phyloP scores from a whole-genome alignment of 2,797 vertebrate genomes.

The Fundulus diaphanus region DNA sequence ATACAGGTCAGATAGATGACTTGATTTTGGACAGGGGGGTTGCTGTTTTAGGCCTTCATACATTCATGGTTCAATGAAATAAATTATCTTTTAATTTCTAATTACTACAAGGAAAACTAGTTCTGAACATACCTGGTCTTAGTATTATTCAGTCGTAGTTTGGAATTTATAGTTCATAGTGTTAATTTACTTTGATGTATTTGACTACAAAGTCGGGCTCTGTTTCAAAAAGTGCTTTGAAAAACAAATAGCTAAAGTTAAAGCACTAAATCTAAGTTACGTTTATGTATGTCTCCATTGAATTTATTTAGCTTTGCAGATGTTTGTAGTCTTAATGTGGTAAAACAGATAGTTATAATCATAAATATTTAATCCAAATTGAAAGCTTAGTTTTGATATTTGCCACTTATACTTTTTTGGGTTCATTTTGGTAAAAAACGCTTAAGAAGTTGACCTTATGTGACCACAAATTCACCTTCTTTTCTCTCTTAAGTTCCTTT shows the following conservation, averaged over 20 bases:
- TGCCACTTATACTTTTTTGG: not conserved
- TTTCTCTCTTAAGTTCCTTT: not conserved
- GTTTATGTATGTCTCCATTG: not conserved
- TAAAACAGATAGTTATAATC: not conserved
- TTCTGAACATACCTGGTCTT: conserved; percentile 22
- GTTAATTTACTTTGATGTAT: not conserved
- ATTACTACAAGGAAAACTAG: conserved; percentile 7
- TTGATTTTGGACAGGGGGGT: not conserved
- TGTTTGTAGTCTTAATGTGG: not conserved
- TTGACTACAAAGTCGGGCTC: not conserved
- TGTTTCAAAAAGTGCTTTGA: not conserved
- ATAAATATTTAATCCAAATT: conserved; percentile 4
- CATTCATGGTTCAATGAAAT: not conserved
- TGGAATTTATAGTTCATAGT: conserved; percentile 12
- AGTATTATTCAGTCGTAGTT: not conserved
- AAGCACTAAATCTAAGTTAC: no score
- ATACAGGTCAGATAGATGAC: conserved; percentile 11
- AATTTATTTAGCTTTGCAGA: not conserved
- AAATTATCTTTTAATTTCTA: not conserved
- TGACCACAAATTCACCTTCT: not conserved
- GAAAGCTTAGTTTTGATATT: conserved; percentile 1
- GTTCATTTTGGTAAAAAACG: conserved; percentile 1
- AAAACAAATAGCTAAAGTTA: no score
- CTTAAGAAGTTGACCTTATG: not conserved
- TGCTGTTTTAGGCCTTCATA: conserved; percentile 1